phyloP scores from a whole-genome alignment of 92 coral and sea anemone species.

The Porites rus region DNA sequence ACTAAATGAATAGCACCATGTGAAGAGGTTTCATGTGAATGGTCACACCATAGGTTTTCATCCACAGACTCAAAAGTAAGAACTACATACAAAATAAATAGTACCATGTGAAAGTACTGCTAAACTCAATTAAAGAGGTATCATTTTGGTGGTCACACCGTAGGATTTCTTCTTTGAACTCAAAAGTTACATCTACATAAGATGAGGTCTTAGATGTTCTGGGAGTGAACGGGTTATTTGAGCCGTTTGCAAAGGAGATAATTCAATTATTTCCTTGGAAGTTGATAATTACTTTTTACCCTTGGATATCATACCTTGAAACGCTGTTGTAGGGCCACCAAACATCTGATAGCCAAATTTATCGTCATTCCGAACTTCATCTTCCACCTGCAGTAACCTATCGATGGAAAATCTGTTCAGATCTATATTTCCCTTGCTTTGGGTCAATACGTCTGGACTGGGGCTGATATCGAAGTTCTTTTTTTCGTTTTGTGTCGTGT shows the following conservation, averaged over 20 bases:
- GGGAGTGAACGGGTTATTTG: too few species aligned
- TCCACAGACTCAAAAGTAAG: too few species aligned
- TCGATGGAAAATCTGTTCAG: constrained; percentile 51
- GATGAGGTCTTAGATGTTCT: too few species aligned
- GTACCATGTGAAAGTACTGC: too few species aligned
- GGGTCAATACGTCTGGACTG: constrained; percentile 24
- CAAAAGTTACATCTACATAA: too few species aligned
- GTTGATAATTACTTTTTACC: constrained; percentile 11
- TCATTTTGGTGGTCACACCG: too few species aligned
- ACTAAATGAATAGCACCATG: too few species aligned
- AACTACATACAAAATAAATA: too few species aligned
- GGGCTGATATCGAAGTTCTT: constrained; percentile 16
- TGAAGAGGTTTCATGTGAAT: too few species aligned
- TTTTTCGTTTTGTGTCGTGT: not conserved
- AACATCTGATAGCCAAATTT: constrained; percentile 20
- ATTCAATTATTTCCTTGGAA: constrained; percentile 16
- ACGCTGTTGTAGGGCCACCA: constrained; percentile 12
- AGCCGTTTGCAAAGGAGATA: constrained; percentile 13
- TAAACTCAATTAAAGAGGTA: too few species aligned
- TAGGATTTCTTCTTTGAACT: too few species aligned
- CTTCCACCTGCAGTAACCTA: constrained; percentile 31
- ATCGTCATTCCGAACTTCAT: constrained; percentile 3
- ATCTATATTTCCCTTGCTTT: constrained; percentile 40
- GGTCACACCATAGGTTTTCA: too few species aligned
- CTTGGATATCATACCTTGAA: constrained; percentile 29